These are phyloP conservation scores for Philypnodon macrostomus DNA, from an alignment of 2,797 vertebrate species.

Conservation along the genomic window DNA sequence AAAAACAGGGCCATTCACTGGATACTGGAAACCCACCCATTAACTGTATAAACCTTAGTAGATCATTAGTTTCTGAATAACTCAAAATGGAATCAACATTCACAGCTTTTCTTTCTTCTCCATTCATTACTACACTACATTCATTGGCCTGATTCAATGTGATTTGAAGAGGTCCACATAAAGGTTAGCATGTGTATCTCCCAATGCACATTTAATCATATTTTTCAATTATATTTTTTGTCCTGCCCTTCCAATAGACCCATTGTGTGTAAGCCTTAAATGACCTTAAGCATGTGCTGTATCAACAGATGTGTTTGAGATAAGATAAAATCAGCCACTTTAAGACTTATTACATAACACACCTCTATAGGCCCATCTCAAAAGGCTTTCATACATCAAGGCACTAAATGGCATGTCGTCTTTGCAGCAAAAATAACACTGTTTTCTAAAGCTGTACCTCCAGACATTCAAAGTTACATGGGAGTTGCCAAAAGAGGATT, in stretches of 20 bases:
- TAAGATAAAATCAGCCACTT: slow-evolving; percentile 10
- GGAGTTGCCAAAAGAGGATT: slow-evolving; percentile 21
- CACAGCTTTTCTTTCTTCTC: no score
- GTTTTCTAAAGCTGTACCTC: background rate
- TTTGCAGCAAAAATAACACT: slow-evolving; percentile 17
- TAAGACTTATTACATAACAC: slow-evolving; percentile 20
- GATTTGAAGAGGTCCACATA: no score
- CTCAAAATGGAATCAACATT: no score
- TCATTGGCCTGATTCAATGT: no score
- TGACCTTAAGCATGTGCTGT: background rate
- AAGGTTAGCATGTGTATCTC: no score
- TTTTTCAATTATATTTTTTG: background rate
- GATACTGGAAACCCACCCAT: no score
- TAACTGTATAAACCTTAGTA: no score
- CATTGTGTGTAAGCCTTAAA: slow-evolving; percentile 2
- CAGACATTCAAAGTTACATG: background rate
- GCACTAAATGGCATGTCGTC: slow-evolving; percentile 21
- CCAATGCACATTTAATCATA: no score
- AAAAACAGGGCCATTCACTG: no score
- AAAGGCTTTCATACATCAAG: background rate
- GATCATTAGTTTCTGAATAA: no score
- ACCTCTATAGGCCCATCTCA: slow-evolving; percentile 1
- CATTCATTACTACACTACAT: no score
- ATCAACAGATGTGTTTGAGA: slow-evolving; percentile 4
- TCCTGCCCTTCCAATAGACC: no score